Evolutionary conservation across 2,113 vertebrate species (phyloP).

Genomic region (Malurus elegans): DNA sequence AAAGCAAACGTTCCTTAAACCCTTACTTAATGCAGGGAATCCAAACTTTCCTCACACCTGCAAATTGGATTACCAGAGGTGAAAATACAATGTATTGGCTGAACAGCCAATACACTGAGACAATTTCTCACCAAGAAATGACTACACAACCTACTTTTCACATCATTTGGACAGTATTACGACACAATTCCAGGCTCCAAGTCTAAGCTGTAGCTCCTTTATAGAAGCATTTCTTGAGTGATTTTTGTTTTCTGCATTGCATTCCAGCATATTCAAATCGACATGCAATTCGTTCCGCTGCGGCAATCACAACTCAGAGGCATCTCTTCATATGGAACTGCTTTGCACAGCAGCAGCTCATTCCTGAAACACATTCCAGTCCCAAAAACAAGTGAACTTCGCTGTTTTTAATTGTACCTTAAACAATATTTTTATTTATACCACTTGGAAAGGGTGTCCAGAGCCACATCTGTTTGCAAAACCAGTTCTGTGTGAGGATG

Average conservation of each 20-base stretch:
- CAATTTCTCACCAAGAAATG: neutral
- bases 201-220: neutral
- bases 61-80: neutral
- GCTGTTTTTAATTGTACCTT: neutral
- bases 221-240: neutral
- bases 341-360: neutral
- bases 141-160: neutral
- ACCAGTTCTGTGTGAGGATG: too few species aligned
- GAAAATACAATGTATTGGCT: neutral
- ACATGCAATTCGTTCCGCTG: neutral
- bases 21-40: neutral
- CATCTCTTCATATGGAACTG: neutral
- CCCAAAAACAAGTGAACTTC: neutral
- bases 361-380: neutral
- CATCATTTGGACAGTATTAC: neutral
- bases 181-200: neutral
- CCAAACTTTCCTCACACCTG: neutral
- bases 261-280: neutral
- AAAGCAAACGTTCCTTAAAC: neutral
- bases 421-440: neutral
- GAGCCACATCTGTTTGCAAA: neutral
- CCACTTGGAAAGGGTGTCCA: rapidly evolving
- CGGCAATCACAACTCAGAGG: slow-evolving; percentile 12
- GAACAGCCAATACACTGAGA: neutral
- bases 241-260: neutral